Conservation (phyloP, 2,888 invertebrate genomes). For the Xanthia icteritia region DNA sequence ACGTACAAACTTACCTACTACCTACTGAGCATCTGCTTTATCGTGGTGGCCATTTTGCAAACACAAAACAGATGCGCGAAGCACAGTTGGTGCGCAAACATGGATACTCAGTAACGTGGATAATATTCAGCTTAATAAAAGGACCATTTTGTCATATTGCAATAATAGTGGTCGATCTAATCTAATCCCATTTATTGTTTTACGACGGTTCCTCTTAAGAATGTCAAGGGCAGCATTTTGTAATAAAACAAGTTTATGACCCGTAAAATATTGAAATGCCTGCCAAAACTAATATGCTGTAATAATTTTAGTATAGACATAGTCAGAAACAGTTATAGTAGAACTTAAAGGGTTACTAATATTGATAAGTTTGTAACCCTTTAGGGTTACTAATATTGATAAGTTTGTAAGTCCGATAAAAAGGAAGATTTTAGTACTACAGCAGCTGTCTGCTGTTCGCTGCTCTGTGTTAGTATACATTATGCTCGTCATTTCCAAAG, state of each 20-base stretch:
- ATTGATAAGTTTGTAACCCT: neutral
- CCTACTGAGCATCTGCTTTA: neutral
- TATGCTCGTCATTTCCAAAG: too few species aligned
- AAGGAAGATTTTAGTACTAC: neutral
- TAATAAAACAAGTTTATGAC: constrained; percentile 51
- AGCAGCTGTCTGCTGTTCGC: neutral
- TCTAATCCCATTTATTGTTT: constrained; percentile 13
- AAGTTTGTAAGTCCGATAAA: neutral
- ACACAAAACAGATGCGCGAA: neutral
- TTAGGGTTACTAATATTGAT: neutral
- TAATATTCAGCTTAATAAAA: constrained; percentile 22
- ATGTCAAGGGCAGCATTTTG: constrained; percentile 33
- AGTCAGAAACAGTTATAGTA: neutral
- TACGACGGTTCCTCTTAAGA: constrained; percentile 14
- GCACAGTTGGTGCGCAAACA: neutral
- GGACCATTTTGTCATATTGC: constrained; percentile 29
- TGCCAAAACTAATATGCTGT: constrained; percentile 20
- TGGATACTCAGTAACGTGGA: neutral
- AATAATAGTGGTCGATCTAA: constrained; percentile 2
- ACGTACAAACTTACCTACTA: neutral
- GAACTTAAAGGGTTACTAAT: constrained; percentile 5
- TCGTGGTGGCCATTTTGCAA: neutral
- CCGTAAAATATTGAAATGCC: constrained; percentile 47
- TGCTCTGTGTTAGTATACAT: too few species aligned
- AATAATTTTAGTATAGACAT: constrained; percentile 14